Percentiles rank a stretch among this genome's conserved stretches.
These are phyloP conservation scores for Urocyon cinereoargenteus DNA, from an alignment of 2,797 vertebrate species.

Conservation along the genomic window DNA sequence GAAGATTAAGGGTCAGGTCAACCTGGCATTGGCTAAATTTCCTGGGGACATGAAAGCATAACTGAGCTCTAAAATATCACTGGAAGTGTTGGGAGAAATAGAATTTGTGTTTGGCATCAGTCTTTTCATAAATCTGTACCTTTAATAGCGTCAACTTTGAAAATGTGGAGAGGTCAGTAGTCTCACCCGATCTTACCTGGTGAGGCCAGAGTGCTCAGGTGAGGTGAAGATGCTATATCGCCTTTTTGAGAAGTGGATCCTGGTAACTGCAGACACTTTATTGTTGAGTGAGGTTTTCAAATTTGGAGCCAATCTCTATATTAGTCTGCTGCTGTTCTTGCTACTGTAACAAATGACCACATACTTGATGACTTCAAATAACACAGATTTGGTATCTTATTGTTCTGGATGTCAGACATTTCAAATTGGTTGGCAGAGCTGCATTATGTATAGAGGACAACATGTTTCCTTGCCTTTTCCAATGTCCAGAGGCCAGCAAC, in stretches of 20 bases:
- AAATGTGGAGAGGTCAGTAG: not conserved
- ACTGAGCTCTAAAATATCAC: not conserved
- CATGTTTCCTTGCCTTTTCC: not conserved
- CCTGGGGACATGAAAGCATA: not conserved
- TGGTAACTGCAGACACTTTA: not conserved
- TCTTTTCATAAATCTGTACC: not conserved
- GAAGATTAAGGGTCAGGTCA: not conserved
- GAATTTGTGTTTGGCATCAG: not conserved
- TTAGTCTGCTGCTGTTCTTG: not conserved
- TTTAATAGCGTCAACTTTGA: not conserved
- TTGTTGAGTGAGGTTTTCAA: not conserved
- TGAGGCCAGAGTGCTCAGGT: not conserved
- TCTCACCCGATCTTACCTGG: not conserved
- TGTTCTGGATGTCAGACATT: not conserved
- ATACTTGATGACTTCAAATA: not conserved
- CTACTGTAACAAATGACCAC: not conserved
- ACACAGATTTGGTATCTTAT: not conserved
- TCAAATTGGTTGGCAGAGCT: too few relatives aligned
- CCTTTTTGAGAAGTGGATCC: not conserved
- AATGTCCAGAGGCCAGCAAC: not conserved
- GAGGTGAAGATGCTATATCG: too few relatives aligned
- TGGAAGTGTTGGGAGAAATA: not conserved
- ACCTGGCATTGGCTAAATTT: not conserved
- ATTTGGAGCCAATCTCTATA: not conserved
- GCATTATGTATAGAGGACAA: not conserved